phyloP scores from a whole-genome alignment of 2,888 invertebrate species.

The Craniophora ligustri region DNA sequence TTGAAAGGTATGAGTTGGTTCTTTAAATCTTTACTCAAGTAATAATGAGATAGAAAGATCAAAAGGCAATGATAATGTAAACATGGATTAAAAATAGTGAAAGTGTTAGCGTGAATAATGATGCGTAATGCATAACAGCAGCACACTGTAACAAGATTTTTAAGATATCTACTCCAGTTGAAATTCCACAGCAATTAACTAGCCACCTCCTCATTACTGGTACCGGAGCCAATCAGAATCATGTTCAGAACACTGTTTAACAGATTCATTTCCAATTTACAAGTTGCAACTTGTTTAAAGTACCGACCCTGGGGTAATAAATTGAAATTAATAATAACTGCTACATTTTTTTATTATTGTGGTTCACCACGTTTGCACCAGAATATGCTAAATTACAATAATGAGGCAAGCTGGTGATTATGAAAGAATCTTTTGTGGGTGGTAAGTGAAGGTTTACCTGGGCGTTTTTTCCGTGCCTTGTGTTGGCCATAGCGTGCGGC shows the following conservation, averaged over 20 bases:
- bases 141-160: slow-evolving; percentile 9
- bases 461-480: slow-evolving; percentile 91
- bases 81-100: slow-evolving; percentile 37
- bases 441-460: slow-evolving; percentile 77
- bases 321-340: slow-evolving; percentile 5
- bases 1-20: too few relatives aligned
- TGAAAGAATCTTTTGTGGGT: slow-evolving; percentile 29
- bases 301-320: background rate
- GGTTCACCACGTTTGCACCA: slow-evolving; percentile 28
- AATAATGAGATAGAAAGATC: too few relatives aligned
- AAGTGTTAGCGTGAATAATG: slow-evolving; percentile 32
- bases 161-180: slow-evolving; percentile 9
- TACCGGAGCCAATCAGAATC: slow-evolving; percentile 26
- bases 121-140: slow-evolving; percentile 29
- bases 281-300: slow-evolving; percentile 13
- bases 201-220: slow-evolving; percentile 9
- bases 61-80: slow-evolving; percentile 29
- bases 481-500: slow-evolving; percentile 88
- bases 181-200: slow-evolving; percentile 19
- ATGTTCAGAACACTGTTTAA: slow-evolving; percentile 6
- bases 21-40: too few relatives aligned
- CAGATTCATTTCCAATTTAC: slow-evolving; percentile 2
- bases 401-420: slow-evolving; percentile 33
- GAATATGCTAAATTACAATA: slow-evolving; percentile 44
- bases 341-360: slow-evolving; percentile 10